Evolutionary conservation across 2,113 vertebrate genomes (phyloP).

Genomic region (Leucopsar rothschildi): DNA sequence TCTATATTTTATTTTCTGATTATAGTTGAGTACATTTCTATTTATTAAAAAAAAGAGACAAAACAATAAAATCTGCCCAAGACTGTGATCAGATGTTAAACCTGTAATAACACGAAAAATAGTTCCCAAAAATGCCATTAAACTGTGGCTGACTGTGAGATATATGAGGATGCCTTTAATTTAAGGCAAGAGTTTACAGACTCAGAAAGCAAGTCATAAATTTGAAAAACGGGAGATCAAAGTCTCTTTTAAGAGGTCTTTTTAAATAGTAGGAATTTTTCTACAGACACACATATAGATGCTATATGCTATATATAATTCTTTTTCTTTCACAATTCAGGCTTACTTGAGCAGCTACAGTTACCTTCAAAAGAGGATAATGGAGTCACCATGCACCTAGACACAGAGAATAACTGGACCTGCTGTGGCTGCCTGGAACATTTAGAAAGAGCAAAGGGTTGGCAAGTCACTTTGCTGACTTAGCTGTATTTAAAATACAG

Average conservation of each 20-base stretch:
- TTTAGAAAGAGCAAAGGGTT: not conserved
- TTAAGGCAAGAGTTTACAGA: not conserved
- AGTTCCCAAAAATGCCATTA: not conserved
- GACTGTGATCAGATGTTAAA: not conserved
- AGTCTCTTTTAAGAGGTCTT: not conserved
- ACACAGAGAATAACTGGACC: not conserved
- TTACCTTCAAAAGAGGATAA: not conserved
- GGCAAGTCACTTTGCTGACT: not conserved
- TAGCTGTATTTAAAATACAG: not conserved
- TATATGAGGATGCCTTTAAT: not conserved
- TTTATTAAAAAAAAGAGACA: not conserved
- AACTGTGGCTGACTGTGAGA: not conserved
- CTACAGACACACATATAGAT: not conserved
- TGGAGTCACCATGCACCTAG: not conserved
- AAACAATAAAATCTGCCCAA: rapidly evolving
- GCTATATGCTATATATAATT: not conserved
- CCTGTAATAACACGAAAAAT: not conserved
- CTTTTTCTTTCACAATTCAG: not conserved
- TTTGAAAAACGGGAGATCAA: not conserved
- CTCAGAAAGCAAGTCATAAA: not conserved
- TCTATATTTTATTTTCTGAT: not conserved
- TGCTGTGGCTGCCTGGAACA: not conserved
- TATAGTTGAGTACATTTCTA: not conserved
- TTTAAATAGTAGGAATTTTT: not conserved
- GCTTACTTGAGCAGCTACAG: not conserved